phyloP scores from a whole-genome alignment of 2,888 invertebrate species.

The Pinctada fucata region DNA sequence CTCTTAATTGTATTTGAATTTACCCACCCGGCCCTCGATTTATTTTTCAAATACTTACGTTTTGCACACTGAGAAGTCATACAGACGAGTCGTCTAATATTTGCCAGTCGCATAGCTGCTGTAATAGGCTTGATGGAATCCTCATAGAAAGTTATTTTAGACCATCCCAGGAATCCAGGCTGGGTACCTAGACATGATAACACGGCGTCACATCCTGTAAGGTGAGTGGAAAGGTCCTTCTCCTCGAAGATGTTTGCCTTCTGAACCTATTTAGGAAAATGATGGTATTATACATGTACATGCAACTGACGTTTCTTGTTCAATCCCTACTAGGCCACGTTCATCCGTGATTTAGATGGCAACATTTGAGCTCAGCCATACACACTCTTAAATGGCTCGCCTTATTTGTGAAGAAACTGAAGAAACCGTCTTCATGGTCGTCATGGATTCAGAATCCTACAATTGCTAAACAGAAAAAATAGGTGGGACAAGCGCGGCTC shows the following conservation, averaged over 20 bases:
- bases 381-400: no score
- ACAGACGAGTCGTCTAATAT: slow-evolving; percentile 1
- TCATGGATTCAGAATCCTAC: no score
- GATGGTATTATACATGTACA: background rate
- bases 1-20: no score
- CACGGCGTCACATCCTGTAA: slow-evolving; percentile 8
- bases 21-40: no score
- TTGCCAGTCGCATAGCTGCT: background rate
- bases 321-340: no score
- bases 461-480: no score
- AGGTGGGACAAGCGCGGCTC: no score
- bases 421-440: no score
- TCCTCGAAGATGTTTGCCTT: slow-evolving; percentile 2
- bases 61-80: background rate
- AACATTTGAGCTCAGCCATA: no score
- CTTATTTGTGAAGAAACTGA: no score
- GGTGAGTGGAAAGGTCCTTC: background rate
- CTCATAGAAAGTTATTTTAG: background rate
- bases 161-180: slow-evolving; percentile 6
- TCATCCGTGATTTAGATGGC: no score
- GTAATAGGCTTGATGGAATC: slow-evolving; percentile 10
- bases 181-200: slow-evolving; percentile 4
- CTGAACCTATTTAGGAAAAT: background rate
- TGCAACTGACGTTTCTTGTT: no score
- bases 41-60: slow-evolving; percentile 3